Conservation (phyloP, 1,140 invertebrate species). For the Drosophila mauritiana region DNA sequence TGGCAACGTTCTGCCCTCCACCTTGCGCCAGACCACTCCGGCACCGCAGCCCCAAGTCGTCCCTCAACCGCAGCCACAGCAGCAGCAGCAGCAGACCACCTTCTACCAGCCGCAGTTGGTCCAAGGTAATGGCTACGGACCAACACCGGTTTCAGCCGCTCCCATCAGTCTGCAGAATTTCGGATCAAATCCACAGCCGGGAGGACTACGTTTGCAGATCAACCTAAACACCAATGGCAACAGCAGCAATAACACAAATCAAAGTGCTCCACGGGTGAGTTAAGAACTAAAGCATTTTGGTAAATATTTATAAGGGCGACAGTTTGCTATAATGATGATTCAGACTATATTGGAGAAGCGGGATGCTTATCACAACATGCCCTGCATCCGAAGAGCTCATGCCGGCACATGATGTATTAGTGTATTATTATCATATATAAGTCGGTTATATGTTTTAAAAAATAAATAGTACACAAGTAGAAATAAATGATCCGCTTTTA, state of each 20-base stretch:
- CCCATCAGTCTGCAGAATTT: constrained; percentile 64
- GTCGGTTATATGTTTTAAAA: no score
- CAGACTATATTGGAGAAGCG: no score
- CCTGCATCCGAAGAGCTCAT: no score
- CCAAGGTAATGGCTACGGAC: constrained; percentile 62
- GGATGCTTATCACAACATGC: no score
- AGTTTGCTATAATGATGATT: no score
- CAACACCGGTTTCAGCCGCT: constrained; percentile 12
- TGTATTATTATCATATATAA: no score
- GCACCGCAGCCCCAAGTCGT: constrained; percentile 44
- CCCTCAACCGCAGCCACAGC: constrained; percentile 31
- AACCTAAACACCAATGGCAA: constrained; percentile 57
- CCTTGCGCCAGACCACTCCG: constrained; percentile 64
- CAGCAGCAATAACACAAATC: constrained; percentile 57
- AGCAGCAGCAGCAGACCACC: constrained; percentile 31
- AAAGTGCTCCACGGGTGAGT: constrained; percentile 70
- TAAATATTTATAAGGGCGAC: background rate
- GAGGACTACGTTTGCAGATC: constrained; percentile 78
- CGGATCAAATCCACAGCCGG: constrained; percentile 53
- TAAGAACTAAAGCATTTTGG: background rate
- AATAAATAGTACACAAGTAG: no score
- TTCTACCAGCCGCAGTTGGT: constrained; percentile 41
- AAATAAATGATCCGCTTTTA: no score
- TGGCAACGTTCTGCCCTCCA: constrained; percentile 76
- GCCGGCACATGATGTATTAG: no score